phyloP scores from a whole-genome alignment of 2,797 vertebrate species.

The Brotula barbata region DNA sequence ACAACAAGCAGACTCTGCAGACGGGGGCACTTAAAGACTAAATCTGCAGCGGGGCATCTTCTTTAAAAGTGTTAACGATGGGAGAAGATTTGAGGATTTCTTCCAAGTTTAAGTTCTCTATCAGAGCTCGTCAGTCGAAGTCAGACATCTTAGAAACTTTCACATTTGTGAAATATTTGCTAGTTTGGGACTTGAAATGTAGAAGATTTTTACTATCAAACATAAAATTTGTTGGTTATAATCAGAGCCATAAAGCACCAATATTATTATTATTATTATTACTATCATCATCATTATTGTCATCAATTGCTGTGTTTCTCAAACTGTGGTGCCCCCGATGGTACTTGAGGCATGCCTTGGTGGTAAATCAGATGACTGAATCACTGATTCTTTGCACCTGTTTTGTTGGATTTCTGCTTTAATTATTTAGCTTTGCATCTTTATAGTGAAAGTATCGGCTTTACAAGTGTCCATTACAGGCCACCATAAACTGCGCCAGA shows the following conservation, averaged over 20 bases:
- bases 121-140: not conserved
- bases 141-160: too few species aligned
- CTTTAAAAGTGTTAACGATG: not conserved
- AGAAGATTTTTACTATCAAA: too few species aligned
- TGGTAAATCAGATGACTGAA: too few species aligned
- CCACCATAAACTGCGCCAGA: not conserved
- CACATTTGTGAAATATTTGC: too few species aligned
- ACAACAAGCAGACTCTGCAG: slow-evolving; percentile 10
- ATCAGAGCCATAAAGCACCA: too few species aligned
- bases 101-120: not conserved
- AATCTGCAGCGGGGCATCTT: not conserved
- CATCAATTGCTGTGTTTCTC: too few species aligned
- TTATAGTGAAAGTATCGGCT: not conserved
- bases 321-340: too few species aligned
- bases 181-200: too few species aligned
- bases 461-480: not conserved
- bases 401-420: not conserved
- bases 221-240: too few species aligned
- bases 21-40: not conserved
- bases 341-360: too few species aligned
- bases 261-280: too few species aligned
- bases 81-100: not conserved
- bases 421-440: not conserved
- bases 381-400: not conserved
- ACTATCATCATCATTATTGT: too few species aligned